A percentile compares a stretch with the other conserved stretches of the same genome.
Conservation (phyloP, 2,888 invertebrate species). For the Gymnocheta viridis region DNA sequence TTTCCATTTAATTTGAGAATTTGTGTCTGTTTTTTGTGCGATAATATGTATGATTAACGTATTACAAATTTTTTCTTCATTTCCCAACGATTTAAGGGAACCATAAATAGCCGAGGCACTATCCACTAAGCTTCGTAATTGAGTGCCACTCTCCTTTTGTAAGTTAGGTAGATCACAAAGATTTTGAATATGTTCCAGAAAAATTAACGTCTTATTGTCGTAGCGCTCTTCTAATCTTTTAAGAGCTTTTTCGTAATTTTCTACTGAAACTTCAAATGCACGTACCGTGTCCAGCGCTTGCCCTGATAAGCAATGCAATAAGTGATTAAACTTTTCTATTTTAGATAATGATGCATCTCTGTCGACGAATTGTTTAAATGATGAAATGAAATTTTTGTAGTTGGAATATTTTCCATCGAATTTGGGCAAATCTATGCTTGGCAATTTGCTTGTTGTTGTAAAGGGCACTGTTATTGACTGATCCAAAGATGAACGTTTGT, state of each 20-base stretch:
- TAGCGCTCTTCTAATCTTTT: conserved; percentile 9
- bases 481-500: too few species aligned
- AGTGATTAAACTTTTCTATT: too few species aligned
- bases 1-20: conserved; percentile 59
- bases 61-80: conserved; percentile 9
- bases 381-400: conserved; percentile 51
- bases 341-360: conserved; percentile 21
- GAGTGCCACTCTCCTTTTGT: neutral
- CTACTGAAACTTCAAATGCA: conserved; percentile 6
- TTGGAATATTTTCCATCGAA: conserved; percentile 57
- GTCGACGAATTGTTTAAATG: conserved; percentile 42
- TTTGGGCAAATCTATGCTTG: conserved; percentile 29
- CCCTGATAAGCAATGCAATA: too few species aligned
- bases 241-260: conserved; percentile 45
- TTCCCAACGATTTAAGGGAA: neutral
- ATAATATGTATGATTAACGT: neutral
- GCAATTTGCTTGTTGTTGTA: conserved; percentile 32
- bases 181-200: conserved; percentile 2
- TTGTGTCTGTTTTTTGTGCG: neutral
- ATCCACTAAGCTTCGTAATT: conserved; percentile 6
- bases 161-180: neutral
- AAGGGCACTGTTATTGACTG: conserved; percentile 1
- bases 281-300: too few species aligned
- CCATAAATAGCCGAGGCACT: conserved; percentile 21
- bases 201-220: neutral